These are phyloP conservation scores for Drosophila paulistorum DNA, from an alignment of 1,140 invertebrate species.

Conservation along the genomic window DNA sequence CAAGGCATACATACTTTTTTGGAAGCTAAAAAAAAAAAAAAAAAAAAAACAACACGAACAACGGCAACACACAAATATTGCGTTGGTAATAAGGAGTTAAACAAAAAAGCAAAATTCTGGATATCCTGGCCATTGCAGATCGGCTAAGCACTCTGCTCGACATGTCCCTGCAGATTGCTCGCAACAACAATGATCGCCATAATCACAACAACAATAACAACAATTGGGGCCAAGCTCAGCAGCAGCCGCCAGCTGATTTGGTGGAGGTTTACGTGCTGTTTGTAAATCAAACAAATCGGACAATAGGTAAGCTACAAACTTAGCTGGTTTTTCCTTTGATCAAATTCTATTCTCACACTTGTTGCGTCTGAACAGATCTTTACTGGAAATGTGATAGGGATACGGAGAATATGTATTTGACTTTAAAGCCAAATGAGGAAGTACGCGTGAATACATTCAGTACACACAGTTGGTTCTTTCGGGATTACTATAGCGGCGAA, in stretches of 20 bases:
- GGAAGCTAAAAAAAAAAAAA: constrained; percentile 6
- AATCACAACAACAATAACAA: constrained; percentile 6
- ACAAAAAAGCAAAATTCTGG: constrained; percentile 6
- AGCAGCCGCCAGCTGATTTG: constrained; percentile 23
- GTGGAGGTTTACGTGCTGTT: constrained; percentile 87
- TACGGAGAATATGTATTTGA: constrained; percentile 84
- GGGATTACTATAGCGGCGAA: constrained; percentile 86
- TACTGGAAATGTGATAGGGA: constrained; percentile 91
- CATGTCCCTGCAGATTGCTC: constrained; percentile 58
- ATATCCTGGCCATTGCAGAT: constrained; percentile 44
- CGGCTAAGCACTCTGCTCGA: constrained; percentile 41
- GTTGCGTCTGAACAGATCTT: constrained; percentile 84
- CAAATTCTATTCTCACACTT: background rate
- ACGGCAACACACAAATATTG: constrained; percentile 23
- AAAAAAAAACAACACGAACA: constrained; percentile 32
- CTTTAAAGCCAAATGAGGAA: constrained; percentile 83
- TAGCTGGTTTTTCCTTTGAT: background rate
- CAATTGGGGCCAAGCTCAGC: constrained; percentile 12
- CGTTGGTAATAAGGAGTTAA: background rate
- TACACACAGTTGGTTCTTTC: constrained; percentile 89
- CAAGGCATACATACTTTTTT: constrained; percentile 44
- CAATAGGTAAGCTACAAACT: constrained; percentile 6
- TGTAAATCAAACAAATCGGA: constrained; percentile 86
- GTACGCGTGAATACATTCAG: constrained; percentile 88
- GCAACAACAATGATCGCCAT: constrained; percentile 48